Evolutionary conservation across 2,888 invertebrate genomes (phyloP).

Genomic region (Plebejus argus): DNA sequence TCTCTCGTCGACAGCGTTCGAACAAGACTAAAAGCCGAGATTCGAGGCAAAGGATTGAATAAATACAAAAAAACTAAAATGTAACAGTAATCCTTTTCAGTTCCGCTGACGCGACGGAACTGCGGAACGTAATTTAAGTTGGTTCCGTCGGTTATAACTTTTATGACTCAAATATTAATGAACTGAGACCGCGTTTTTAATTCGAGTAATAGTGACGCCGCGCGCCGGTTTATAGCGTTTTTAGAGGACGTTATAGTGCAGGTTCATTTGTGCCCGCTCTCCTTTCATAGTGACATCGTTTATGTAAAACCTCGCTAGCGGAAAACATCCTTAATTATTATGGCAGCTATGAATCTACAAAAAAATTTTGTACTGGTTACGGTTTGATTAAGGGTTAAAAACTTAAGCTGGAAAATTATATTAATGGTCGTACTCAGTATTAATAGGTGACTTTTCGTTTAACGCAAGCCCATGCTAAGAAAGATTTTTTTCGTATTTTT

Average conservation of each 20-base stretch:
- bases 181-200: constrained; percentile 14
- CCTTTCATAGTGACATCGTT: too few species aligned
- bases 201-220: background rate
- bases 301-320: too few species aligned
- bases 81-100: constrained; percentile 12
- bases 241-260: background rate
- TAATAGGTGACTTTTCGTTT: too few species aligned
- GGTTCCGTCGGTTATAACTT: constrained; percentile 11
- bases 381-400: too few species aligned
- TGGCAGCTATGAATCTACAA: too few species aligned
- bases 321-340: too few species aligned
- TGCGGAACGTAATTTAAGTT: constrained; percentile 6
- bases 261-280: background rate
- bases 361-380: too few species aligned
- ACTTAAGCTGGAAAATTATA: too few species aligned
- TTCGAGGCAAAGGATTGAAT: constrained; percentile 12
- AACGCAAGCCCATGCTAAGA: too few species aligned
- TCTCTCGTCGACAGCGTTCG: background rate
- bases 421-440: too few species aligned
- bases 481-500: too few species aligned
- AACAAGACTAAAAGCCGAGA: background rate
- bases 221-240: background rate
- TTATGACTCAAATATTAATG: constrained; percentile 15
- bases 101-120: constrained; percentile 1
- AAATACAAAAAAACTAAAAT: constrained; percentile 21